Conservation (phyloP, 2,888 invertebrate genomes). For the Clitarchus hookeri region DNA sequence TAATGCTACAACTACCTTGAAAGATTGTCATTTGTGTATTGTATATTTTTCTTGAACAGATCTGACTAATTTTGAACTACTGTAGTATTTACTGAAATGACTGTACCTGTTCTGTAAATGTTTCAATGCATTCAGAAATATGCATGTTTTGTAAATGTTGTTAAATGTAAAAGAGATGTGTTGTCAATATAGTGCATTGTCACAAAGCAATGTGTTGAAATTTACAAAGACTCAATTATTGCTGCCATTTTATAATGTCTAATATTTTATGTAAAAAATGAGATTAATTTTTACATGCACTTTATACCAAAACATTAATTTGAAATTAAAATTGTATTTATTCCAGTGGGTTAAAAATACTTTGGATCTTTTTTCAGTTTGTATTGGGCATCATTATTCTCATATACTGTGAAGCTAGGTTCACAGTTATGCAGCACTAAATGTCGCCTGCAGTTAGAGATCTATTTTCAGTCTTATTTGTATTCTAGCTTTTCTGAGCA, state of each 20-base stretch:
- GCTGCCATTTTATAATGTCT: background rate
- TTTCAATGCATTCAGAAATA: background rate
- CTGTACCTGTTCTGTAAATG: background rate
- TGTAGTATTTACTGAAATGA: background rate
- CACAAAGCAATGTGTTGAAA: background rate
- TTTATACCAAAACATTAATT: background rate
- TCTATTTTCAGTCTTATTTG: background rate
- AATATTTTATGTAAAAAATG: background rate
- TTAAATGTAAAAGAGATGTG: background rate
- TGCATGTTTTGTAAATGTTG: background rate
- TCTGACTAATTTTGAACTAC: background rate
- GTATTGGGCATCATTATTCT: background rate
- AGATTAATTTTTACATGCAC: background rate
- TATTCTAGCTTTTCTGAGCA: background rate
- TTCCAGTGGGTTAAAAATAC: no score
- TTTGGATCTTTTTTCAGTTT: background rate
- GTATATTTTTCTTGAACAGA: conserved; percentile 4
- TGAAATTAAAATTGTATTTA: background rate
- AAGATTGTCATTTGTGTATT: background rate
- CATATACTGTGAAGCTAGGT: background rate
- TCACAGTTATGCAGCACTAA: background rate
- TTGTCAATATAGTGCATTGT: background rate
- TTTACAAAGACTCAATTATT: background rate
- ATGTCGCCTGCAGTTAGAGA: background rate
- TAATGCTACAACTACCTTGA: background rate